Evolutionary conservation across 2,797 vertebrate genomes (phyloP), one percentile per base, ranked within the genome.

Genomic region (Chanos chanos): DNA sequence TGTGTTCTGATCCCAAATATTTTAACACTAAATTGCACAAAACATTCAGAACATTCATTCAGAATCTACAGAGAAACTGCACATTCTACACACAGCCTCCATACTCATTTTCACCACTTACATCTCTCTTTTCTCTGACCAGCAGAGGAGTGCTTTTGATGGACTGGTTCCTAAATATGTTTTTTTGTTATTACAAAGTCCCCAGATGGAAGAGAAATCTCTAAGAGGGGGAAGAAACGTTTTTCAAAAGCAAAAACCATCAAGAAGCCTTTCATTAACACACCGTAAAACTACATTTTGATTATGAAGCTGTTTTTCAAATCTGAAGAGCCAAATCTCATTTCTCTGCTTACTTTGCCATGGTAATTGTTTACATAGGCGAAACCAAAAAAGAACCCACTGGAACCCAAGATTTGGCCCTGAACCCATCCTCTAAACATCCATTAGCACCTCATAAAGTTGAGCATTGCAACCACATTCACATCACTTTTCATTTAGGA

Each of bases 181-280:
- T 22, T 55, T 30, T 45, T 30, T 37, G 36, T 39, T 10, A 24
- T 24, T 53, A 22, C 19, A 53, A 34, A 18, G 19, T n/a, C n/a
- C 8, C 50, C 50, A 54, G 54, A 40, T 21, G 41, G 24, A 40
- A 10, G 53, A 34, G n/a, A n/a, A n/a, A 5, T 27, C 24, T 27
- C 41, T 25, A 9, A 47, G n/a, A n/a, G n/a, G n/a, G n/a, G n/a
- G n/a, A n/a, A n/a, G n/a, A n/a, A n/a, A n/a, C n/a, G n/a, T n/a
- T n/a, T n/a, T n/a, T n/a, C n/a, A n/a, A n/a, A n/a, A n/a, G n/a
- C n/a, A n/a, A n/a, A n/a, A n/a, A n/a, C n/a, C n/a, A n/a, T n/a
- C n/a, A n/a, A n/a, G n/a, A n/a, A 41, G 43, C 19, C 40, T 6
- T 40, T 56, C 21, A 60, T 60, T 60, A 67, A 60, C 64, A 60